Conservation (phyloP, 92 coral and sea anemone species). For the Bergia sp. region DNA sequence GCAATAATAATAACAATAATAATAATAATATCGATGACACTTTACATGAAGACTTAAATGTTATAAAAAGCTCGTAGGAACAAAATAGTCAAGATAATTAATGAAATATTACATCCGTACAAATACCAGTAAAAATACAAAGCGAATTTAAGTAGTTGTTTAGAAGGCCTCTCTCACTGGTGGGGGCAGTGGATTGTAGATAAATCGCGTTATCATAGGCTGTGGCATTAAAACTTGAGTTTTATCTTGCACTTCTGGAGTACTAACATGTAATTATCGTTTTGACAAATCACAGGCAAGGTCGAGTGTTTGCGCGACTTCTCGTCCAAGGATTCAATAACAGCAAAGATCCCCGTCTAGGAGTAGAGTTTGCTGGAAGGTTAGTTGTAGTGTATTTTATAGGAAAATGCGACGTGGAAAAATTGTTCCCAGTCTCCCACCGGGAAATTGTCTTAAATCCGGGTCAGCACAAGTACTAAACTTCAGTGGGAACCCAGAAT, state of each 20-base stretch:
- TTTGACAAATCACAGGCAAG: slow-evolving; percentile 62
- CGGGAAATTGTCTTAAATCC: not conserved
- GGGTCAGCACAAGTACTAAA: not conserved
- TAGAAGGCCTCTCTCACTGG: too few relatives aligned
- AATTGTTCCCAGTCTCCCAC: not conserved
- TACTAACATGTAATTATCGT: not conserved
- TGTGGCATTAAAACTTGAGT: not conserved
- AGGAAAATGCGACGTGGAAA: not conserved
- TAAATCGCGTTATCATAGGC: too few relatives aligned
- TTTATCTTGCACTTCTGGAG: not conserved
- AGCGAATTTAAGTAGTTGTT: too few relatives aligned
- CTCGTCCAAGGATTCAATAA: slow-evolving; percentile 97
- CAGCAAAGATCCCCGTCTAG: slow-evolving; percentile 94
- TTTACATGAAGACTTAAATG: too few relatives aligned
- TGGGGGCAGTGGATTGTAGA: too few relatives aligned
- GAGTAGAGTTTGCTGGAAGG: slow-evolving; percentile 99
- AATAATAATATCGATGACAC: too few relatives aligned
- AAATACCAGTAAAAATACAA: too few relatives aligned
- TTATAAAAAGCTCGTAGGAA: too few relatives aligned
- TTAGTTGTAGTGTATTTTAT: slow-evolving; percentile 25
- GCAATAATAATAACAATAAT: too few relatives aligned
- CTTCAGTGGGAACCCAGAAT: too few relatives aligned
- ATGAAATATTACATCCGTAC: too few relatives aligned
- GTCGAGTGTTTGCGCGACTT: slow-evolving; percentile 94
- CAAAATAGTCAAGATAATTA: too few relatives aligned